phyloP scores from a whole-genome alignment of 1,140 invertebrate genomes.

The Drosophila subobscura region DNA sequence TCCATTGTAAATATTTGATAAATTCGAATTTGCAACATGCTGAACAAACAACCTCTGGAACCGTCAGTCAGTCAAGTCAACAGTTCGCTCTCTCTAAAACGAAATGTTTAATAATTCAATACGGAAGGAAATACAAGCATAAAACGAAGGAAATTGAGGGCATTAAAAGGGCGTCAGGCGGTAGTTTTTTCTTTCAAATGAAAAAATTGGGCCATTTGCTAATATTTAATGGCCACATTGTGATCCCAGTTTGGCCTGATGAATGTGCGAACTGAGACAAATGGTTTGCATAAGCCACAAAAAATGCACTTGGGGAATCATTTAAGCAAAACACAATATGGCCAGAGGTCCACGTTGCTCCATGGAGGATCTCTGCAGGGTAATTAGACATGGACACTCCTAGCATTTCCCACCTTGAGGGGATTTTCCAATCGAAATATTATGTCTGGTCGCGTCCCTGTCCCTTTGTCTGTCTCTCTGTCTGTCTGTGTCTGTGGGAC shows the following conservation, averaged over 20 bases:
- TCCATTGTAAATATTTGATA: constrained; percentile 24
- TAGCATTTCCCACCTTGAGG: not conserved
- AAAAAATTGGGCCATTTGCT: constrained; percentile 16
- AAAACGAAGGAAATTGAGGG: constrained; percentile 9
- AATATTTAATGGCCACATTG: constrained; percentile 34
- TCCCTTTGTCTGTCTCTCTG: constrained; percentile 39
- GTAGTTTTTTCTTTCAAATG: not conserved
- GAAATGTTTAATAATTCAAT: constrained; percentile 46
- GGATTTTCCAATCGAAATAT: too few species aligned
- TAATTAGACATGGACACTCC: constrained; percentile 49
- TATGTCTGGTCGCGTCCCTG: not conserved
- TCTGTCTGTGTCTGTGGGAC: constrained; percentile 4
- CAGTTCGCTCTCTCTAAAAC: too few species aligned
- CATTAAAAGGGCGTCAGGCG: constrained; percentile 11
- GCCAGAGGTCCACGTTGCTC: not conserved
- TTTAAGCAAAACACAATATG: constrained; percentile 10
- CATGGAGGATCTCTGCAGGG: constrained; percentile 10
- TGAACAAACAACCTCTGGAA: constrained; percentile 3
- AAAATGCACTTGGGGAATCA: constrained; percentile 7
- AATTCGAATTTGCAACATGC: constrained; percentile 5
- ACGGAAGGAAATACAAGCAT: not conserved
- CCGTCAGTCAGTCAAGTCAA: not conserved
- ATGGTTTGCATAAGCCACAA: constrained; percentile 15
- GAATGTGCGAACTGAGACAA: constrained; percentile 50
- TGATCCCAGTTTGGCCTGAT: not conserved